Percentiles rank a stretch among this genome's conserved stretches.
Evolutionary conservation across 2,113 vertebrate genomes (phyloP).

Genomic region (Coryphaenoides rupestris): DNA sequence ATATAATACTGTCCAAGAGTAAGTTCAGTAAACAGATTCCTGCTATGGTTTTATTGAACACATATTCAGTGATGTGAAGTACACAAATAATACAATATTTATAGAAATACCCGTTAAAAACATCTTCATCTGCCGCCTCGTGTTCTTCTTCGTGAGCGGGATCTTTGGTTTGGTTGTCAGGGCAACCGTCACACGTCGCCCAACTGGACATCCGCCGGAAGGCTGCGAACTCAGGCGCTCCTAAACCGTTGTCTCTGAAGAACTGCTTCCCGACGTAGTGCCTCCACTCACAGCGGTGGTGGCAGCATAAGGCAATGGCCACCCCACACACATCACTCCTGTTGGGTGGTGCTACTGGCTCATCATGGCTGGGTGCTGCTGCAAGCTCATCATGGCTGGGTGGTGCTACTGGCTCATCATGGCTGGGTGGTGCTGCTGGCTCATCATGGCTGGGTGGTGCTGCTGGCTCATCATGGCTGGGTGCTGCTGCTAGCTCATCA

Average conservation of each 20-base stretch:
- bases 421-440: not conserved
- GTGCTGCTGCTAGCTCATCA: too few relatives aligned
- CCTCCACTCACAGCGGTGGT: constrained; percentile 94
- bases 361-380: constrained; percentile 13
- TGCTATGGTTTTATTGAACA: too few relatives aligned
- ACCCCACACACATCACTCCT: constrained; percentile 54
- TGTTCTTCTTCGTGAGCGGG: constrained; percentile 58
- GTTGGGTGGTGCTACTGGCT: not conserved
- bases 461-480: too few relatives aligned
- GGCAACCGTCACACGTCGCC: constrained; percentile 87
- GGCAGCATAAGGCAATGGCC: constrained; percentile 91
- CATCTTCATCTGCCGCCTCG: constrained; percentile 47
- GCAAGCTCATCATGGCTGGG: not conserved
- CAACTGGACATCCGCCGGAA: constrained; percentile 96
- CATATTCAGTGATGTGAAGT: not conserved
- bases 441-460: too few relatives aligned
- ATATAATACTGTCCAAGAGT: too few relatives aligned
- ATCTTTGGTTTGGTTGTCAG: constrained; percentile 35
- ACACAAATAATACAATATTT: not conserved
- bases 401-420: too few relatives aligned
- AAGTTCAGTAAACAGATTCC: too few relatives aligned
- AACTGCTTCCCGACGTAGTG: constrained; percentile 93
- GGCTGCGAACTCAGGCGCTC: constrained; percentile 80
- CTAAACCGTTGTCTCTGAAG: constrained; percentile 82
- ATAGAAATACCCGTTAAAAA: constrained; percentile 69